Evolutionary conservation across 2,797 vertebrate genomes (phyloP), one percentile per base, ranked within the genome.

Genomic region (Taenioides sp.): DNA sequence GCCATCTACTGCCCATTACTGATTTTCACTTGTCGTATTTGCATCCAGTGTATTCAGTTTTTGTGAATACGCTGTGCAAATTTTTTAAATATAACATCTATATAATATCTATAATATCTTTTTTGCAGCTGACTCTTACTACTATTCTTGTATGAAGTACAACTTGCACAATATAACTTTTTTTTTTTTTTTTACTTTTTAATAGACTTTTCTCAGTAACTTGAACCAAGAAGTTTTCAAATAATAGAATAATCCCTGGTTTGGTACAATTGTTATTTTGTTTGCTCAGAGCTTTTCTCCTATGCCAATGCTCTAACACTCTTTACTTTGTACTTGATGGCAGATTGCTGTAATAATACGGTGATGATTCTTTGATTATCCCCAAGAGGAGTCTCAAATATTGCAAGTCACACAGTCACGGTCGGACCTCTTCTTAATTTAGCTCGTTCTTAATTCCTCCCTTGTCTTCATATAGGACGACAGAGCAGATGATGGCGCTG

Each of bases 401-500:
- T 50, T 65, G 63, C 63, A 65, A 65, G 63, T 65, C 63, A 49
- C 43, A 27, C 23, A 28, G 64, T 65, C 64, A 10, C n/a, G 14
- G 61, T 28, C 12, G 40, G 40, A 65, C 43, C 23, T 27, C 4
- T 65, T 49, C 64, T 18, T 49, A 18, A 65, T 49, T 49, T 49
- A 65, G 64, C 23, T 9, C 16, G 4, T 47, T 43, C 64, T 47
- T 65, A 65, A 18, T 65, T 65, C 40, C 43, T 65, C 63, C 40
- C 14, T 18, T 25, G 76, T 74, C 80, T 69, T 71, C 57, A 28
- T 37, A 25, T 2, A 27, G 17, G 61, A 16, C 47, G 75, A 85
- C 63, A 71, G 75, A 66, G 62, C 58, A 60, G 58, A 60, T 28
- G 25, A 27, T 60, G 28, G 25, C 37, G 34, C 68, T 75, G 75